Conservation (phyloP, 2,888 invertebrate species). For the Nomada flava region DNA sequence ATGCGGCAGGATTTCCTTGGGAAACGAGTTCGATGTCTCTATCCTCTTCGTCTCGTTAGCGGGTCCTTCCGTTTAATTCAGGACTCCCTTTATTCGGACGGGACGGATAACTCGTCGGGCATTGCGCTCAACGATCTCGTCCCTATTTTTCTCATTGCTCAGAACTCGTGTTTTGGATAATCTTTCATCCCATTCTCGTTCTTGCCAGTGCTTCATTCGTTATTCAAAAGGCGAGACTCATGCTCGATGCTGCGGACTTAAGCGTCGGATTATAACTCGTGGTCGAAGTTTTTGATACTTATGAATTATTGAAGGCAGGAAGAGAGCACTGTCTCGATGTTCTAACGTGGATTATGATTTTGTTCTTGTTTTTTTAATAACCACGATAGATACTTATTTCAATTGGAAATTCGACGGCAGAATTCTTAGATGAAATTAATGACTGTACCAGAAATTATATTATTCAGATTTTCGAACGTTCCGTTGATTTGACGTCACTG, state of each 20-base stretch:
- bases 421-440: no score
- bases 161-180: background rate
- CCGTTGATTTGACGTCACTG: slow-evolving; percentile 24
- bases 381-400: no score
- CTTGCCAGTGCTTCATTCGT: background rate
- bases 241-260: slow-evolving; percentile 39
- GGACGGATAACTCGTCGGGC: slow-evolving; percentile 1
- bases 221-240: slow-evolving; percentile 11
- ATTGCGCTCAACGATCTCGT: slow-evolving; percentile 6
- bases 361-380: slow-evolving; percentile 11
- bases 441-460: background rate
- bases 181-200: slow-evolving; percentile 22
- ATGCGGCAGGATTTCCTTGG: background rate
- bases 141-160: background rate
- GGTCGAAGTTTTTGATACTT: slow-evolving; percentile 37
- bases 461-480: slow-evolving; percentile 20
- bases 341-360: slow-evolving; percentile 46
- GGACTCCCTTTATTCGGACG: background rate
- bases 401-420: no score
- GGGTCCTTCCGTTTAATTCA: slow-evolving; percentile 1
- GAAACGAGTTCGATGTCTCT: background rate
- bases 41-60: slow-evolving; percentile 10
- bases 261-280: slow-evolving; percentile 43
- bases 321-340: slow-evolving; percentile 7
- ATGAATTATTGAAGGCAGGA: slow-evolving; percentile 25